A percentile compares a stretch with the other conserved stretches of the same genome.
Conservation (phyloP, 2,113 vertebrate species). For the Macaca fascicularis region T2T-MFA8v1.1 NC_088375.1:59546001-59546500, state of each 20-base stretch:
- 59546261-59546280: not conserved
- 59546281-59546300: not conserved
- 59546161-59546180: conserved; percentile 85
- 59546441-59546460: conserved; percentile 90
- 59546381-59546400: not conserved
- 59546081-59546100: not conserved
- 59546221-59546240: conserved; percentile 94
- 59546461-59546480: conserved; percentile 91
- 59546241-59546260: not conserved
- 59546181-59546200: conserved; percentile 88
- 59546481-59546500: conserved; percentile 91
- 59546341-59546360: not conserved
- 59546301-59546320: not conserved
- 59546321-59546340: too few species aligned
- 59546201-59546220: conserved; percentile 90
- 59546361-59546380: not conserved
- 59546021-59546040: not conserved
- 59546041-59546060: not conserved
- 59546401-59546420: conserved; percentile 82
- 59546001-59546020: not conserved
- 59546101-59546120: not conserved
- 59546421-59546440: conserved; percentile 94
- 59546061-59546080: not conserved
- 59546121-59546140: conserved; percentile 78
- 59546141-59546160: conserved; percentile 88